Percentiles rank a stretch among this genome's conserved stretches.
Conservation (phyloP, 2,113 vertebrate species). For the Oxygymnocypris stewartii region DNA sequence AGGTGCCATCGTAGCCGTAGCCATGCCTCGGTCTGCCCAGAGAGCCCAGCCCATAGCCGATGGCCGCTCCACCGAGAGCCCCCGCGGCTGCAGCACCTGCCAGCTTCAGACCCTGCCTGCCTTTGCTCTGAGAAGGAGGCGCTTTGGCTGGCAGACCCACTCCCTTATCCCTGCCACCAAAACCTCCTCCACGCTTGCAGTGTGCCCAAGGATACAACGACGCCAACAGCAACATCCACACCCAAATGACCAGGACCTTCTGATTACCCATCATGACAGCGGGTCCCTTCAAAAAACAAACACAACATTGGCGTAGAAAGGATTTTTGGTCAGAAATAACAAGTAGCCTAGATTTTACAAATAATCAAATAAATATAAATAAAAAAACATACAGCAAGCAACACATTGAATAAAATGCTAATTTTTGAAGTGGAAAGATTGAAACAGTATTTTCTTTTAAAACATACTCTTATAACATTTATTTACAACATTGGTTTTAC, state of each 20-base stretch:
- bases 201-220: slow-evolving; percentile 61
- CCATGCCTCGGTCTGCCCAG: slow-evolving; percentile 66
- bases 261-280: slow-evolving; percentile 42
- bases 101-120: slow-evolving; percentile 67
- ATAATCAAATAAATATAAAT: too few relatives aligned
- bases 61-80: slow-evolving; percentile 70
- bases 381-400: not conserved
- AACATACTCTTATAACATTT: not conserved
- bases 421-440: not conserved
- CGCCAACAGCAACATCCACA: slow-evolving; percentile 66
- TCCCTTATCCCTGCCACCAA: slow-evolving; percentile 51
- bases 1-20: slow-evolving; percentile 55
- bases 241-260: slow-evolving; percentile 50
- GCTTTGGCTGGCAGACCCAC: slow-evolving; percentile 56
- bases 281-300: slow-evolving; percentile 47
- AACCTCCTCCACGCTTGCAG: slow-evolving; percentile 61
- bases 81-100: slow-evolving; percentile 76
- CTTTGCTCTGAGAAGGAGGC: slow-evolving; percentile 59
- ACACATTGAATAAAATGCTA: not conserved
- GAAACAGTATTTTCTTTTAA: too few relatives aligned
- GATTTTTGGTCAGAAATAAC: not conserved
- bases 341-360: not conserved
- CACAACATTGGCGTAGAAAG: not conserved
- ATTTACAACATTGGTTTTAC: not conserved
- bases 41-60: slow-evolving; percentile 72